phyloP scores from a whole-genome alignment of 2,797 vertebrate genomes.

The Leptoclinus maculatus region DNA sequence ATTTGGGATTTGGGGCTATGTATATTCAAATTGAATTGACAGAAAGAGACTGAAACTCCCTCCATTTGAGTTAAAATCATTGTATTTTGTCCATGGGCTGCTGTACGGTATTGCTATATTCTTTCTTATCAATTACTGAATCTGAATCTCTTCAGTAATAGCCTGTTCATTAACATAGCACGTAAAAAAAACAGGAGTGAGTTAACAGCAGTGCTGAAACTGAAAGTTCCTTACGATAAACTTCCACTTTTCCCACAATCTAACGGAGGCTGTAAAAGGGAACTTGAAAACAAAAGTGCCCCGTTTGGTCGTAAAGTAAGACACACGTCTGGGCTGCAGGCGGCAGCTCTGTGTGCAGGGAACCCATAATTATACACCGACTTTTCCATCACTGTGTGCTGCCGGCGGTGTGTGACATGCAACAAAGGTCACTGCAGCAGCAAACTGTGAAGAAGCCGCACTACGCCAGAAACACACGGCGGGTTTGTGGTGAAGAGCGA shows the following conservation, averaged over 20 bases:
- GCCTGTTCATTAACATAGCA: not conserved
- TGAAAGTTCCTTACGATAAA: not conserved
- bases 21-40: too few species aligned
- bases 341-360: not conserved
- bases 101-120: not conserved
- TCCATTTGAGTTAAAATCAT: not conserved
- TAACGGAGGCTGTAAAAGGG: not conserved
- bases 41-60: too few species aligned
- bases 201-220: not conserved
- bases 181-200: not conserved
- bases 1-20: too few species aligned
- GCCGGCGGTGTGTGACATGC: conserved; percentile 10
- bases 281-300: not conserved
- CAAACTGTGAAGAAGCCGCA: not conserved
- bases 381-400: not conserved
- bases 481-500: not conserved
- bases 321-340: not conserved
- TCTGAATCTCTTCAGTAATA: not conserved
- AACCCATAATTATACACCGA: not conserved
- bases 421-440: not conserved
- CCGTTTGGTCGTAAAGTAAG: not conserved
- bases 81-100: not conserved
- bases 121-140: not conserved
- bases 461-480: not conserved
- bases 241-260: not conserved